Evolutionary conservation across 1,140 invertebrate species (phyloP).

Genomic region (Drepana arcuata): DNA sequence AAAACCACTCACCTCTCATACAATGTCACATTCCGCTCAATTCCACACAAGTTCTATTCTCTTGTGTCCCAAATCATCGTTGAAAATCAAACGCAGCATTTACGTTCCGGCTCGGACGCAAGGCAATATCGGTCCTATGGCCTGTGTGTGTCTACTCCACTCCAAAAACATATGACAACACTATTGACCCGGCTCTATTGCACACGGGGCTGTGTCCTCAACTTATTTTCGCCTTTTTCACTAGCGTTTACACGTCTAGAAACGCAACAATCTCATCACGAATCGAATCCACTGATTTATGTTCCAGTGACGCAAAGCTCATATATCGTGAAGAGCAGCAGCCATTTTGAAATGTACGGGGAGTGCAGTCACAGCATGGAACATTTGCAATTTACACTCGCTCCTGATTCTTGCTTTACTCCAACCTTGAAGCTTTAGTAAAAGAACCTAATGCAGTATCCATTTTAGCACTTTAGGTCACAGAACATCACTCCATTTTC

Average conservation of each 20-base stretch:
- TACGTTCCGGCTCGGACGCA: constrained; percentile 59
- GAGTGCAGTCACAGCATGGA: constrained; percentile 71
- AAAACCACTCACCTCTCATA: constrained; percentile 64
- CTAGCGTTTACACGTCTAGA: constrained; percentile 42
- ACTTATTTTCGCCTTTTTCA: constrained; percentile 47
- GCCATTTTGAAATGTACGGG: constrained; percentile 73
- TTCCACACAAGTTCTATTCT: constrained; percentile 59
- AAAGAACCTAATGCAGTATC: constrained; percentile 52
- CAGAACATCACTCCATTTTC: constrained; percentile 64
- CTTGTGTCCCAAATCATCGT: constrained; percentile 60
- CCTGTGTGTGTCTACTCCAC: constrained; percentile 56
- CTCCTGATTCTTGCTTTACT: constrained; percentile 34
- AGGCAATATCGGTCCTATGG: constrained; percentile 65
- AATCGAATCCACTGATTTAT: constrained; percentile 62
- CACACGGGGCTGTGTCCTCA: constrained; percentile 35
- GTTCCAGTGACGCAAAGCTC: constrained; percentile 73
- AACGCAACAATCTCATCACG: constrained; percentile 43
- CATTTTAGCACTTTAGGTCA: constrained; percentile 58
- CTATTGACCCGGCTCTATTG: constrained; percentile 46
- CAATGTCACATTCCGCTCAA: constrained; percentile 72
- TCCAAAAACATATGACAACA: constrained; percentile 69
- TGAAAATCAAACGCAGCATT: constrained; percentile 63
- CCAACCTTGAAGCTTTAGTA: constrained; percentile 31
- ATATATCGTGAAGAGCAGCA: constrained; percentile 71
- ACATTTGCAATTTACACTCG: constrained; percentile 59